phyloP scores from a whole-genome alignment of 2,797 vertebrate genomes.

The Esox masquinongy region DNA sequence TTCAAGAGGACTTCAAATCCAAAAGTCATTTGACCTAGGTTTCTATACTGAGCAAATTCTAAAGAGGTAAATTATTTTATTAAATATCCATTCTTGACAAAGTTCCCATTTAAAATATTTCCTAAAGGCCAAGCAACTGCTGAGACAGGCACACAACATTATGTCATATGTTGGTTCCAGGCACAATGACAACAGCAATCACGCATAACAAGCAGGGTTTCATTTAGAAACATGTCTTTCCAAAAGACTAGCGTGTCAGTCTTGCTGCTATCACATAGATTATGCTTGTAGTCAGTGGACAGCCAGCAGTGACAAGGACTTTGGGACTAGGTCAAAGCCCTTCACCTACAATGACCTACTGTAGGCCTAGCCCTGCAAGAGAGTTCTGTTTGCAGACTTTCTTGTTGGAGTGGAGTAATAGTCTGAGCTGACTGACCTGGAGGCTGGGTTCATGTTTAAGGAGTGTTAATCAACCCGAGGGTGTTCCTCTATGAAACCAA shows the following conservation, averaged over 20 bases:
- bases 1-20: neutral
- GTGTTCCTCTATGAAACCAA: neutral
- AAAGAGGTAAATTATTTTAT: neutral
- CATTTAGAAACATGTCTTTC: neutral
- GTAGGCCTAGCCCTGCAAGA: neutral
- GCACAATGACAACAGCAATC: neutral
- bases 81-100: neutral
- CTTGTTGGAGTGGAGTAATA: neutral
- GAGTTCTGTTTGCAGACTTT: neutral
- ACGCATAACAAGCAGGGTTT: neutral
- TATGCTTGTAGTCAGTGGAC: neutral
- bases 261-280: neutral
- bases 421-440: neutral
- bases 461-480: neutral
- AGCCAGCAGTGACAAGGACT: neutral
- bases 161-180: no score
- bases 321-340: neutral
- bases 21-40: neutral
- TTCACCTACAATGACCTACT: neutral
- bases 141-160: no score
- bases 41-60: neutral
- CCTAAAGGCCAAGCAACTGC: neutral
- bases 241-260: neutral
- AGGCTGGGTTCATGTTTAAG: neutral
- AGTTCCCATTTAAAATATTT: neutral